phyloP scores from a whole-genome alignment of 2,888 invertebrate species.

The Volucella bombylans region DNA sequence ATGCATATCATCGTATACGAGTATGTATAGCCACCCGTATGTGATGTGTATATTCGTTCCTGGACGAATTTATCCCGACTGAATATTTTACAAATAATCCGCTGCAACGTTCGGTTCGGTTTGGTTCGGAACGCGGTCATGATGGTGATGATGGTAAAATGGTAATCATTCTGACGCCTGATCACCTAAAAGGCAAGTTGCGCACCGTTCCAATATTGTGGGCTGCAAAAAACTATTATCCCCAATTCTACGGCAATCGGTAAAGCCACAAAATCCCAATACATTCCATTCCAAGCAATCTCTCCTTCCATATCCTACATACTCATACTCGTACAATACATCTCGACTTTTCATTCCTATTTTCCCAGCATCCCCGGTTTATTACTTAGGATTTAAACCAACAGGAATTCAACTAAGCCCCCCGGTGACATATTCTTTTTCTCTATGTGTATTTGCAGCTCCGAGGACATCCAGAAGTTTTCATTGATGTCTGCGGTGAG shows the following conservation, averaged over 20 bases:
- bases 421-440: constrained; percentile 11
- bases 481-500: constrained; percentile 79
- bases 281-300: constrained; percentile 52
- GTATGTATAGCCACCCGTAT: neutral
- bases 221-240: constrained; percentile 53
- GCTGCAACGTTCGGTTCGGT: constrained; percentile 32
- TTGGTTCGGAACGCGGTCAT: neutral
- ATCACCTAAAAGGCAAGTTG: constrained; percentile 29
- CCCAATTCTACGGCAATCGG: constrained; percentile 55
- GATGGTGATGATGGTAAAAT: constrained; percentile 18
- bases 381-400: constrained; percentile 64
- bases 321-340: no score
- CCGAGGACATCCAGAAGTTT: constrained; percentile 72
- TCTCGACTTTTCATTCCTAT: no score
- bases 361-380: constrained; percentile 38
- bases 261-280: constrained; percentile 61
- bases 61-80: constrained; percentile 7
- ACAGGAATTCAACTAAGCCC: constrained; percentile 39
- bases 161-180: constrained; percentile 19
- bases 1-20: neutral
- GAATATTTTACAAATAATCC: constrained; percentile 44
- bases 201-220: constrained; percentile 41
- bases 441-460: constrained; percentile 60
- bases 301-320: neutral
- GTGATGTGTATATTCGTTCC: neutral